Percentiles rank a stretch among this genome's conserved stretches.
Evolutionary conservation across 2,797 vertebrate species (phyloP).

Genomic region (Urosaurus nigricauda): DNA sequence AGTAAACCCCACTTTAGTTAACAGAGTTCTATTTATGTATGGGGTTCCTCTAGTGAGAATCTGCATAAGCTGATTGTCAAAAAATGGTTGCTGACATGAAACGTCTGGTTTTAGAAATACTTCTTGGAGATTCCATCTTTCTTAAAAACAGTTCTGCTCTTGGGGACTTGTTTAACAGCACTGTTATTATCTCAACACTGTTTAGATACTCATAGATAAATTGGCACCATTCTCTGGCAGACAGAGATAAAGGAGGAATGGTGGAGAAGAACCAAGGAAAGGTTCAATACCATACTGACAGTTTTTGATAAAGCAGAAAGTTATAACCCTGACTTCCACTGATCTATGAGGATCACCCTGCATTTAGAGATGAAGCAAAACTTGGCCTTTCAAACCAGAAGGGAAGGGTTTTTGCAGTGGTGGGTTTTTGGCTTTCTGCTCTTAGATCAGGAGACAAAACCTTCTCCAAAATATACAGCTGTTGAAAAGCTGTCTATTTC

Average conservation of each 20-base stretch:
- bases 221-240: conserved; percentile 15
- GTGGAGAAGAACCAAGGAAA: neutral
- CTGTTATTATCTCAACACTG: neutral
- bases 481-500: neutral
- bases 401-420: too few species aligned
- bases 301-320: conserved; percentile 21
- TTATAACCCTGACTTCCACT: neutral
- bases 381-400: neutral
- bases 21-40: neutral
- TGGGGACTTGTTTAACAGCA: neutral
- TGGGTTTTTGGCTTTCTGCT: neutral
- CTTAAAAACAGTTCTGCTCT: neutral
- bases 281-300: neutral
- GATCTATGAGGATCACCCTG: neutral
- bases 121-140: too few species aligned
- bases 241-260: conserved; percentile 9
- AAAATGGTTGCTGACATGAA: neutral
- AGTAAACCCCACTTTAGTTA: neutral
- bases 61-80: neutral
- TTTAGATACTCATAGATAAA: conserved; percentile 26
- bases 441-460: neutral
- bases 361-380: conserved; percentile 6
- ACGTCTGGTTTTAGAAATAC: too few species aligned
- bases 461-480: neutral
- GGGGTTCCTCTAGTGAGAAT: neutral